Base-by-base conservation (phyloP, 2,888 invertebrate species). In the Synergus japonicus region DNA sequence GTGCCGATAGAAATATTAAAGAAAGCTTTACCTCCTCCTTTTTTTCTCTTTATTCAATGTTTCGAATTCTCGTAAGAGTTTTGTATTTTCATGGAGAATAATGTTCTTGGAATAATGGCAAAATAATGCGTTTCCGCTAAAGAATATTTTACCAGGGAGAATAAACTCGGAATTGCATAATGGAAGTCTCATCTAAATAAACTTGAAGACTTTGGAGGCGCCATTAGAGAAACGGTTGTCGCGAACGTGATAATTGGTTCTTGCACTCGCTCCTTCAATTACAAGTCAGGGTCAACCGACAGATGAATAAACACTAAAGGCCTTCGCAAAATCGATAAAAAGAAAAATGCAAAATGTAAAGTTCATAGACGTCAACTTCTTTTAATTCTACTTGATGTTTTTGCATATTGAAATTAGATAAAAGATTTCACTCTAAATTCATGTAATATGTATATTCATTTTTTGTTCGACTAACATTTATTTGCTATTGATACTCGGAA, bases 181-280 rank as follows among this genome's bases (percentile, higher is more conserved):
- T n/a, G 15, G 10, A 69, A 46, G 49, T 49, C 15, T 15, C n/a
- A 29, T 69, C 49, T 69, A n/a, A 69, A 69, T 69, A 69, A 37
- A 49, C 49, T 29, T 69, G 37, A 49, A 69, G 69, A 69, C 22
- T 73, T 73, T n/a, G 49, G 54, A 73, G 73, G 73, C 73, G 41
- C 54, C 73, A 73, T 73, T 73, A 58, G 49, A 73, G 73, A 54
- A 73, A 73, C 73, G 15, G 54, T 49, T 49, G 73, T 58, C 54
- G 54, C n/a, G 54, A 73, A 73, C 37, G 73, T 73, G 49, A 54
- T 73, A 73, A 73, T 73, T 73, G 73, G 49, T 54, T 73, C 73
- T 73, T 73, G 73, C 54, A 54, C 54, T 73, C 54, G 54, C 73
- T 73, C 73, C 73, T 73, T 73, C 54, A 73, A 73, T 73, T 54